Evolutionary conservation across 2,113 vertebrate genomes (phyloP), one percentile per base, ranked within the genome.

Genomic region (Saccopteryx leptura): DNA sequence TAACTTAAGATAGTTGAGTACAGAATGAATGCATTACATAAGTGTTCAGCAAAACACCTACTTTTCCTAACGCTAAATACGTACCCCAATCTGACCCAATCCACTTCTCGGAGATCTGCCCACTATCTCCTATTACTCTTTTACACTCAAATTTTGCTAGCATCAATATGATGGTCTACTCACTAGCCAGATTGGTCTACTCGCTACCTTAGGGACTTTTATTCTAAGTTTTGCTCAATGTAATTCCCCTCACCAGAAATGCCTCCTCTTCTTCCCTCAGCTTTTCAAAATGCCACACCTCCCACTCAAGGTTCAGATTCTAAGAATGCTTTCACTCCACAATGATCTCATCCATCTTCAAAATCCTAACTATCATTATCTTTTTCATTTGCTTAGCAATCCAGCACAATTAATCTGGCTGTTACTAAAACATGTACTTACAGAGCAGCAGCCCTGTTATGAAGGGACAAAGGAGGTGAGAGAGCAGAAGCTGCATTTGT

Each of bases 281-380:
- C 69, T 92, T 95, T 89, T 86, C 74, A 93, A 88, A 94, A 68
- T 69, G 24, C n/a, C 68, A 61, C 12, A 83, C 11, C 13, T 56
- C 72, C 68, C 84, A 21, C 6, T 92, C 75, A 83, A 65, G 65
- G 19, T 76, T 93, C 88, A 78, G 46, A 80, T 56, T 79, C 85
- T 90, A 91, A 81, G 19, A 81, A 90, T 11, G 0, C 72, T 93
- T 79, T 94, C 69, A 15, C 14, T 56, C 71, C 83, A 71, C 9
- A 71, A 50, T 23, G 24, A 96, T 69, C n/a, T 65, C 28, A 69
- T 50, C 52, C 26, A 68, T 14, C 50, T 94, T 71, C 86, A 50
- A 91, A 85, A 60, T 76, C 54, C 9, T 80, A 90, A 48, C 26
- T 69, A 90, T 58, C n/a, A 63, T 68, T 61, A 81, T 52, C 63